Evolutionary conservation across 2,888 invertebrate genomes (phyloP).

Genomic region (Mystacides longicornis): DNA sequence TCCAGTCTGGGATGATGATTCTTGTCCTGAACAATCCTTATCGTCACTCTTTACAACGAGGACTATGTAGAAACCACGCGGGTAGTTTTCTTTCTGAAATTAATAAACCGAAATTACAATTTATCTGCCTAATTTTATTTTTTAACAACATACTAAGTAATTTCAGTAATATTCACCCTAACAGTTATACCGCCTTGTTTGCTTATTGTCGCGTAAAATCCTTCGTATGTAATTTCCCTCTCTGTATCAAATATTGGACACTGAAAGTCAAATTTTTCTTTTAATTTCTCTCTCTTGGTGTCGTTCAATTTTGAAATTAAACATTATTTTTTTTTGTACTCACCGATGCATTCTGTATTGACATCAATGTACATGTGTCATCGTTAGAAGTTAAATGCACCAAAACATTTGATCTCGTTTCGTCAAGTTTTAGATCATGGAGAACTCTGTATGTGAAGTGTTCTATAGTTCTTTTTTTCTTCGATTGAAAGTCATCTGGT

Average conservation of each 20-base stretch:
- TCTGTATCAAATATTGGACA: conserved; percentile 81
- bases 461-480: neutral
- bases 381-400: conserved; percentile 58
- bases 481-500: neutral
- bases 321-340: conserved; percentile 29
- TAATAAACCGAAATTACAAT: neutral
- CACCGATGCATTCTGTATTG: conserved; percentile 69
- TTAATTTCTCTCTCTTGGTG: too few species aligned
- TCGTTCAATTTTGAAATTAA: neutral
- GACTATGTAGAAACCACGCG: conserved; percentile 69
- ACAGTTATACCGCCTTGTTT: conserved; percentile 69
- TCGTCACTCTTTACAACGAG: conserved; percentile 66
- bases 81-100: conserved; percentile 57
- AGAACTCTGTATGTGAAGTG: neutral
- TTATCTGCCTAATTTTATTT: neutral
- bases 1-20: neutral
- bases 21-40: conserved; percentile 41
- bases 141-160: neutral
- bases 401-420: conserved; percentile 47
- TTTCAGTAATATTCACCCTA: conserved; percentile 41
- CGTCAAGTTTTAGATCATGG: conserved; percentile 3
- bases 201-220: conserved; percentile 70
- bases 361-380: conserved; percentile 67
- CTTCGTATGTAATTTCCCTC: conserved; percentile 66
- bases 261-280: too few species aligned